Conservation (phyloP, 2,888 invertebrate genomes). For the Hybos culiciformis region DNA sequence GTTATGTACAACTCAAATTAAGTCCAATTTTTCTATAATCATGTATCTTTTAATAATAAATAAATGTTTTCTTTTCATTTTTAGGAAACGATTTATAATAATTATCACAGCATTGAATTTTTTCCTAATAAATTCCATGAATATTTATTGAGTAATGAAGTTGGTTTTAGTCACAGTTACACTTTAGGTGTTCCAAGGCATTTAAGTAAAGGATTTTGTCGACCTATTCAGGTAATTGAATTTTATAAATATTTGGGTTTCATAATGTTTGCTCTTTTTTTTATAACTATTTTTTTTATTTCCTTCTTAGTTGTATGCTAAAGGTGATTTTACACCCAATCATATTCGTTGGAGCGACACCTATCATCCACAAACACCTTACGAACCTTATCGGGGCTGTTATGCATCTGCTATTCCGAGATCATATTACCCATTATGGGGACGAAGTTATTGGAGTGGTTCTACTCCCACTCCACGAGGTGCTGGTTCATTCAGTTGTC, state of each 20-base stretch:
- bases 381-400: constrained; percentile 42
- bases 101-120: constrained; percentile 73
- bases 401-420: constrained; percentile 41
- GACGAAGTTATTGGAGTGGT: constrained; percentile 15
- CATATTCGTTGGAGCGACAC: constrained; percentile 52
- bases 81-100: constrained; percentile 74
- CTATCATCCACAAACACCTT: constrained; percentile 46
- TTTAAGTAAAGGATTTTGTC: constrained; percentile 74
- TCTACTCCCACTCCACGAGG: constrained; percentile 20
- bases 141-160: constrained; percentile 75
- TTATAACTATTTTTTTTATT: background rate
- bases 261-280: background rate
- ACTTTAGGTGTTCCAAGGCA: constrained; percentile 70
- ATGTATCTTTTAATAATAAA: constrained; percentile 3
- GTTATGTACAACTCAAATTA: too few species aligned
- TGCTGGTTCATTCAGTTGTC: constrained; percentile 31
- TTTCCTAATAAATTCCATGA: constrained; percentile 88
- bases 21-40: too few species aligned
- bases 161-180: constrained; percentile 84
- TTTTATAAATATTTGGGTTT: background rate
- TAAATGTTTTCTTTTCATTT: constrained; percentile 22
- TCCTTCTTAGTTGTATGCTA: constrained; percentile 39
- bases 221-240: constrained; percentile 53
- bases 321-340: constrained; percentile 47
- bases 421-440: constrained; percentile 22